phyloP scores from a whole-genome alignment of 2,113 vertebrate species.

The Bubo blakistoni region DNA sequence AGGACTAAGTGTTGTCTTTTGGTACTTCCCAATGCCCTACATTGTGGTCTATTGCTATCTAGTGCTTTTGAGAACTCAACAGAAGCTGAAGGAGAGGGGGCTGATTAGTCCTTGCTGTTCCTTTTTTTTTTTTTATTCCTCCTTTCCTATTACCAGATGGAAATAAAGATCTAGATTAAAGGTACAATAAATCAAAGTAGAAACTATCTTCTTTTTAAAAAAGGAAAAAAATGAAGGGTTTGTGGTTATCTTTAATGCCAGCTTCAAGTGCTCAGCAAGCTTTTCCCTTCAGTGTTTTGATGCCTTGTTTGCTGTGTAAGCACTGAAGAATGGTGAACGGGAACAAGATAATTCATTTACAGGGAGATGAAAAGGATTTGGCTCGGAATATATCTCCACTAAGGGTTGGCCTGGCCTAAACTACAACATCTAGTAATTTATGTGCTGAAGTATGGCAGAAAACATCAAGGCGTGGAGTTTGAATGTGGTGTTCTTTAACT shows the following conservation, averaged over 20 bases:
- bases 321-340: not conserved
- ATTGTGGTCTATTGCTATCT: not conserved
- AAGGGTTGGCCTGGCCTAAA: not conserved
- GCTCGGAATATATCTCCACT: not conserved
- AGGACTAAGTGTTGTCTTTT: not conserved
- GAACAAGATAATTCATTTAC: not conserved
- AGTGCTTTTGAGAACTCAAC: not conserved
- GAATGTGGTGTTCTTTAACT: not conserved
- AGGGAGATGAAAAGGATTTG: not conserved
- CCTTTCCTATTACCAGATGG: not conserved
- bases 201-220: not conserved
- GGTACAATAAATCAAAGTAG: not conserved
- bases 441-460: not conserved
- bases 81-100: not conserved
- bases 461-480: not conserved
- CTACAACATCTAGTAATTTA: not conserved
- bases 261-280: not conserved
- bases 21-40: not conserved
- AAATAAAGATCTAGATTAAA: not conserved
- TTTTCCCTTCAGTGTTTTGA: not conserved
- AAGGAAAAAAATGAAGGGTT: not conserved
- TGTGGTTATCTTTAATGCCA: not conserved
- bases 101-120: not conserved
- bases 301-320: not conserved
- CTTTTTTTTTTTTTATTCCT: fast-evolving